These are phyloP conservation scores for Busseola fusca DNA, from an alignment of 2,888 invertebrate species.

Conservation along the genomic window DNA sequence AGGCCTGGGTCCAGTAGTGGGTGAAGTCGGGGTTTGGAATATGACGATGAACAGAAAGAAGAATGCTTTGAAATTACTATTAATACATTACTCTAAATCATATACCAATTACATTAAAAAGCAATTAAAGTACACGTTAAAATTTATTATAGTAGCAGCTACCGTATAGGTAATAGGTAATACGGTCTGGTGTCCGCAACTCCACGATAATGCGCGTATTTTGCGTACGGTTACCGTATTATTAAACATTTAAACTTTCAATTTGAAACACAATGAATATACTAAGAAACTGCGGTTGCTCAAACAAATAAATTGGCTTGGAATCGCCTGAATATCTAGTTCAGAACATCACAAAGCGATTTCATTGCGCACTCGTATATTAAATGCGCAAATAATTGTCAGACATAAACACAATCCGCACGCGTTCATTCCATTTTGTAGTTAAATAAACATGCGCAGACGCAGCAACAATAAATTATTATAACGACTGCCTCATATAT, in stretches of 20 bases:
- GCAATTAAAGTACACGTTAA: no score
- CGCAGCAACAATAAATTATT: slow-evolving; percentile 40
- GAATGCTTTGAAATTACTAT: background rate
- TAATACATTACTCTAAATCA: background rate
- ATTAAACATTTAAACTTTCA: no score
- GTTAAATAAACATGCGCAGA: slow-evolving; percentile 32
- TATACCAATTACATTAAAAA: no score
- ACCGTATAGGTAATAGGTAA: no score
- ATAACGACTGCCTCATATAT: slow-evolving; percentile 44
- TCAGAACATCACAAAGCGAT: slow-evolving; percentile 30
- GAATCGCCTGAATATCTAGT: slow-evolving; percentile 25
- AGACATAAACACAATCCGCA: slow-evolving; percentile 33
- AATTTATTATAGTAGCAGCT: background rate
- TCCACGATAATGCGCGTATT: no score
- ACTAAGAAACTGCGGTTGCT: slow-evolving; percentile 9
- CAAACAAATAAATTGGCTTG: slow-evolving; percentile 36
- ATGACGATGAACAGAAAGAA: background rate
- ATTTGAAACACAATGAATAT: slow-evolving; percentile 7
- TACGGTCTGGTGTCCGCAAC: no score
- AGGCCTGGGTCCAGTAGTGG: background rate
- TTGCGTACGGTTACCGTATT: no score
- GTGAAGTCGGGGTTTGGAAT: no score
- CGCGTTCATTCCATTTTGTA: slow-evolving; percentile 34
- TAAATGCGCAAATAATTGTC: slow-evolving; percentile 50
- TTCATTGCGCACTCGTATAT: slow-evolving; percentile 25